These are phyloP conservation scores for Ptilodon capucinus DNA, from an alignment of 2,888 invertebrate species.

Conservation along the genomic window DNA sequence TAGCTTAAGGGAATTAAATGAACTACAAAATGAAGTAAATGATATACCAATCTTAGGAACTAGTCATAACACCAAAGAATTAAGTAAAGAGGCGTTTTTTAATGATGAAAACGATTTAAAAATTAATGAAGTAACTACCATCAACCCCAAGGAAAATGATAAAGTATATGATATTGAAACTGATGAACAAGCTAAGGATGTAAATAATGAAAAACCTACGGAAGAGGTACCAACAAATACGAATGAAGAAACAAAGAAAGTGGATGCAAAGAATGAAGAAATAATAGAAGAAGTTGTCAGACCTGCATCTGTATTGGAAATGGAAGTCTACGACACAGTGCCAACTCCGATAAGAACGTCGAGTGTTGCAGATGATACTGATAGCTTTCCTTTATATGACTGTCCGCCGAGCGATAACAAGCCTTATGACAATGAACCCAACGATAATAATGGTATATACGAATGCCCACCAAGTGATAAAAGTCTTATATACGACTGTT, in stretches of 20 bases:
- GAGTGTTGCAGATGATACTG: neutral
- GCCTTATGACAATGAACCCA: constrained; percentile 13
- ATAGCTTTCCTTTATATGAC: constrained; percentile 18
- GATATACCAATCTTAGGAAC: neutral
- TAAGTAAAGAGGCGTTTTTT: constrained; percentile 2
- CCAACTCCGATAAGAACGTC: constrained; percentile 9
- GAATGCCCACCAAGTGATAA: constrained; percentile 20
- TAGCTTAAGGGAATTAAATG: constrained; percentile 38
- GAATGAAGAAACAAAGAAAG: neutral
- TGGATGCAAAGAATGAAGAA: neutral
- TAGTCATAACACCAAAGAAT: constrained; percentile 1
- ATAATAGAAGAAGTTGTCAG: neutral
- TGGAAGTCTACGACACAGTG: constrained; percentile 26
- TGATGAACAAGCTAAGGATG: neutral
- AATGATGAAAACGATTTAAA: neutral
- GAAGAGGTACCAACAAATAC: neutral
- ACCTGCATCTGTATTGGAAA: neutral
- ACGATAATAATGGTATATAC: constrained; percentile 10
- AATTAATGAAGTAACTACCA: constrained; percentile 4
- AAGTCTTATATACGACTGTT: constrained; percentile 23
- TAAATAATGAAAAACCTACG: neutral
- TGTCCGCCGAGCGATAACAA: constrained; percentile 1
- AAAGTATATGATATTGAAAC: too few species aligned
- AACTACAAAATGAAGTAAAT: constrained; percentile 20
- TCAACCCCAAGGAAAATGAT: neutral